Conservation (phyloP, 2,888 invertebrate genomes). For the Eustalomyia histrio region DNA sequence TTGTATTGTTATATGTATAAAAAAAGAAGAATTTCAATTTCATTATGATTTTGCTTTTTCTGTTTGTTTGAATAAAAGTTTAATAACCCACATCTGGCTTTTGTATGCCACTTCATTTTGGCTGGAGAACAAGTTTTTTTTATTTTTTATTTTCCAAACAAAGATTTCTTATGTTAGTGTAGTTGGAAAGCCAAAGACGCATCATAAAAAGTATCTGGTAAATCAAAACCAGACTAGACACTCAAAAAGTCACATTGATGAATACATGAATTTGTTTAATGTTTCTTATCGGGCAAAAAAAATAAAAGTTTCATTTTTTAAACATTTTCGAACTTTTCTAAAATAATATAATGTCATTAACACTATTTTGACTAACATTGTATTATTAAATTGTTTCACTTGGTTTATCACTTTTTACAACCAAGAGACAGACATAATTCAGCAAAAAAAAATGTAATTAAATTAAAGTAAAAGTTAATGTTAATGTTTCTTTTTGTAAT, state of each 20-base stretch:
- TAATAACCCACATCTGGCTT: conserved; percentile 50
- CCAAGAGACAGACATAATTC: neutral
- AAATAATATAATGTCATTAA: conserved; percentile 50
- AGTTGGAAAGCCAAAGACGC: conserved; percentile 41
- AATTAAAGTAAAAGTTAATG: conserved; percentile 32
- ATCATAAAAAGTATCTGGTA: neutral
- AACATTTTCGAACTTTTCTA: neutral
- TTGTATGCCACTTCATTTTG: neutral
- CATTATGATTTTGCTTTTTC: conserved; percentile 32
- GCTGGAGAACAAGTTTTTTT: neutral
- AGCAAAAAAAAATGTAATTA: conserved; percentile 25
- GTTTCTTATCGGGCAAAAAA: neutral
- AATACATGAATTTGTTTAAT: conserved; percentile 20
- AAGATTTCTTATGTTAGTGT: conserved; percentile 35
- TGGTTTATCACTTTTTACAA: conserved; percentile 36
- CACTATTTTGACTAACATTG: conserved; percentile 18
- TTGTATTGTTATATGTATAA: neutral
- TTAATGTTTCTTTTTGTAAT: neutral
- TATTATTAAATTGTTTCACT: conserved; percentile 42
- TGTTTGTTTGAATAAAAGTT: conserved; percentile 39
- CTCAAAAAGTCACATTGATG: neutral
- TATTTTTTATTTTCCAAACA: neutral
- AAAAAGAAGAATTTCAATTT: conserved; percentile 35
- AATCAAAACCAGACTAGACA: neutral
- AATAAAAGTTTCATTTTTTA: conserved; percentile 17